Conservation (phyloP, 2,113 vertebrate genomes). For the Sylvilagus bachmani region DNA sequence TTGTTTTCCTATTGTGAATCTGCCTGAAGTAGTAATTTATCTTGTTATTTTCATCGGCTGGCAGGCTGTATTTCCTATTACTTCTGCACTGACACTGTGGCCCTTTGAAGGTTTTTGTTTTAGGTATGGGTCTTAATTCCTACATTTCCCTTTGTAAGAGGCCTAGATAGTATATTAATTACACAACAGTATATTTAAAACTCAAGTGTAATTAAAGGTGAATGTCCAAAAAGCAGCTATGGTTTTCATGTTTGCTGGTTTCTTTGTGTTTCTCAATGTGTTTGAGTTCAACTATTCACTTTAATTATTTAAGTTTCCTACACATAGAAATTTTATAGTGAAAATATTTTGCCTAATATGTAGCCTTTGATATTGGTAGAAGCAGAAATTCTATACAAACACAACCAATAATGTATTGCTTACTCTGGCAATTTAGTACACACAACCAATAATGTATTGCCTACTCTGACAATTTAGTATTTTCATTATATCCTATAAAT, state of each 20-base stretch:
- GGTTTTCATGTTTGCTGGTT: background rate
- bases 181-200: background rate
- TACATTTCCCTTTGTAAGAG: background rate
- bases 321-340: background rate
- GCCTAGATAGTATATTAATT: background rate
- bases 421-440: background rate
- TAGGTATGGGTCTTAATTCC: background rate
- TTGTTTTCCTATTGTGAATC: background rate
- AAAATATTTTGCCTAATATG: background rate
- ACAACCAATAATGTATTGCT: background rate
- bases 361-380: background rate
- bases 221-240: background rate
- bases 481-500: background rate
- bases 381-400: background rate
- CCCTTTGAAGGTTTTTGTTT: background rate
- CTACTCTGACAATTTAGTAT: background rate
- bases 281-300: background rate
- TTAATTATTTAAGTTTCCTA: background rate
- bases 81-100: background rate
- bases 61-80: background rate
- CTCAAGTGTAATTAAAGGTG: background rate
- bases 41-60: background rate
- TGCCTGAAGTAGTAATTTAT: background rate
- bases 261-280: background rate
- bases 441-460: background rate